A percentile compares a stretch with the other conserved stretches of the same genome.
Evolutionary conservation across 2,888 invertebrate genomes (phyloP).

Genomic region (Cordilura impudica): DNA sequence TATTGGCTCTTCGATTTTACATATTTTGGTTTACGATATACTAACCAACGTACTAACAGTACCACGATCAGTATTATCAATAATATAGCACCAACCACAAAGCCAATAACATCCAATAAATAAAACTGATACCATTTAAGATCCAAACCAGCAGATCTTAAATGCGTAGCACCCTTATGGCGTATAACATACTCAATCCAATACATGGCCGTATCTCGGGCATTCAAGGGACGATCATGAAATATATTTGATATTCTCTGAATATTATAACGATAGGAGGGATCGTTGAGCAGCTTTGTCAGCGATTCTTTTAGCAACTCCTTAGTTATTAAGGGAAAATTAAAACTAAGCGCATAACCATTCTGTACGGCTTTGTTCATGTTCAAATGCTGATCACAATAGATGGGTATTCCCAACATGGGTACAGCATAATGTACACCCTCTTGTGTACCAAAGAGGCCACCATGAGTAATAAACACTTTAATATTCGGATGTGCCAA

Average conservation of each 20-base stretch:
- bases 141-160: conserved; percentile 74
- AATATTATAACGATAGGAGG: conserved; percentile 73
- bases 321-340: conserved; percentile 73
- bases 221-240: conserved; percentile 74
- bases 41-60: not conserved
- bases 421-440: conserved; percentile 77
- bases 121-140: conserved; percentile 76
- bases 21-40: not conserved
- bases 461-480: conserved; percentile 78
- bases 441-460: conserved; percentile 78
- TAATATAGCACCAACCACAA: conserved; percentile 40
- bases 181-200: conserved; percentile 78
- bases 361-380: conserved; percentile 73
- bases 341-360: conserved; percentile 75
- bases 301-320: conserved; percentile 70
- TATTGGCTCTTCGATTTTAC: conserved; percentile 30
- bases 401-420: conserved; percentile 78
- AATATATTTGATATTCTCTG: conserved; percentile 74
- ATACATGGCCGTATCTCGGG: conserved; percentile 76
- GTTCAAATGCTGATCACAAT: conserved; percentile 77
- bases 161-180: conserved; percentile 76
- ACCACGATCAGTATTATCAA: conserved; percentile 7
- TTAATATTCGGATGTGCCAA: conserved; percentile 78
- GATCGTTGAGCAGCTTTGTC: conserved; percentile 75
- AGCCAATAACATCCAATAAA: conserved; percentile 75